These are phyloP conservation scores for Melanostoma mellinum DNA, from an alignment of 2,888 invertebrate genomes.

Conservation along the genomic window DNA sequence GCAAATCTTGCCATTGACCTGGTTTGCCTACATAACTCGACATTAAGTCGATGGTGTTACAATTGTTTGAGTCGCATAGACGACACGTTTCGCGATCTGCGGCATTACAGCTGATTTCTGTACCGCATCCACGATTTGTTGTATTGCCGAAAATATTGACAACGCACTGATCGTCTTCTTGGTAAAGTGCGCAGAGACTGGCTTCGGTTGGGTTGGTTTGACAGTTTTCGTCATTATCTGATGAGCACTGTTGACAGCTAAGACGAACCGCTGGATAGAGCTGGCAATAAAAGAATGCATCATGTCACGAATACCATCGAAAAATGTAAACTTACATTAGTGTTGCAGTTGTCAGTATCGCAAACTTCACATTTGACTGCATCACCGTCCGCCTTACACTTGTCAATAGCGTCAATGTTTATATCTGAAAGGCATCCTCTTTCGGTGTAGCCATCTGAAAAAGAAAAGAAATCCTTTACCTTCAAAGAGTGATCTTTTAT, in stretches of 20 bases:
- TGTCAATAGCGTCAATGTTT: conserved; percentile 73
- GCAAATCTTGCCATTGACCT: conserved; percentile 79
- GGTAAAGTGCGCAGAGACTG: conserved; percentile 75
- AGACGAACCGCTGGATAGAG: conserved; percentile 76
- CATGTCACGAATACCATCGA: neutral
- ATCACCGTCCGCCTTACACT: conserved; percentile 72
- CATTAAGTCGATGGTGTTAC: conserved; percentile 76
- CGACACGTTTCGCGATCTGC: conserved; percentile 75
- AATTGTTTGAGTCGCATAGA: conserved; percentile 76
- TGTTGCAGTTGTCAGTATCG: conserved; percentile 75
- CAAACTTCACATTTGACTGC: conserved; percentile 74
- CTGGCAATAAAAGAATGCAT: neutral
- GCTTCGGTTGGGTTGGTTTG: conserved; percentile 73
- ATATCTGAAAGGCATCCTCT: conserved; percentile 77
- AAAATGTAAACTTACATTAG: conserved; percentile 39
- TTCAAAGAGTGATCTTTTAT: conserved; percentile 32
- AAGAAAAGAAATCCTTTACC: neutral
- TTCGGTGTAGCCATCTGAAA: conserved; percentile 74
- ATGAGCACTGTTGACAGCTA: conserved; percentile 77
- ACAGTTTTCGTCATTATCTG: conserved; percentile 74
- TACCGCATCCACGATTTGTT: conserved; percentile 77
- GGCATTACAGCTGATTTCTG: conserved; percentile 76
- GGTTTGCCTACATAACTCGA: conserved; percentile 76
- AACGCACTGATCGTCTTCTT: conserved; percentile 75
- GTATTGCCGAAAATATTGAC: conserved; percentile 75